These are phyloP conservation scores for Thymelicus lineola DNA, from an alignment of 2,888 invertebrate species.

Conservation along the genomic window DNA sequence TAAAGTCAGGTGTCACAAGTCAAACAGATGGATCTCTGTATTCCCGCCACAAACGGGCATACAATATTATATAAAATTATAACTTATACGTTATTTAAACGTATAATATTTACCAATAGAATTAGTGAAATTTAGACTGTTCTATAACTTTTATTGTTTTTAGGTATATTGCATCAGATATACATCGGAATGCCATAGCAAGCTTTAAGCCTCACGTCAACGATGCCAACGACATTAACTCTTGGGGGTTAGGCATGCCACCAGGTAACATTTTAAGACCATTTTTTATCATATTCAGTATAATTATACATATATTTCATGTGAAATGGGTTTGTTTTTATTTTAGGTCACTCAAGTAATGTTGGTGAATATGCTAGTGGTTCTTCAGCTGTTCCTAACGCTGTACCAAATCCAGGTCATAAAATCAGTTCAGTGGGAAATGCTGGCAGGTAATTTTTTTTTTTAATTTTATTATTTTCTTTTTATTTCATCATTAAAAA, in stretches of 20 bases:
- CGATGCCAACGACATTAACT: conserved; percentile 86
- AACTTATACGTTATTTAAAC: too few species aligned
- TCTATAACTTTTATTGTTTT: neutral
- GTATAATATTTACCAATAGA: too few species aligned
- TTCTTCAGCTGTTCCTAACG: conserved; percentile 49
- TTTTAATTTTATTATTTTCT: neutral
- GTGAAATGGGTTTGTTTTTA: neutral
- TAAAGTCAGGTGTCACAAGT: too few species aligned
- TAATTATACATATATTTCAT: neutral
- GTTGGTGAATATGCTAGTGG: conserved; percentile 65
- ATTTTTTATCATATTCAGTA: neutral
- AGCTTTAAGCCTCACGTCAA: conserved; percentile 81
- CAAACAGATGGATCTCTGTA: too few species aligned
- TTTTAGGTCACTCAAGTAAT: conserved; percentile 63
- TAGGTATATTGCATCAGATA: conserved; percentile 84
- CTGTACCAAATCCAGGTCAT: conserved; percentile 52
- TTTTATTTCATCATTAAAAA: too few species aligned
- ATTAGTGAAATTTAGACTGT: too few species aligned
- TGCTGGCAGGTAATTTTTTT: conserved; percentile 39
- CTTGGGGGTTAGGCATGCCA: conserved; percentile 86
- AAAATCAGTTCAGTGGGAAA: conserved; percentile 39
- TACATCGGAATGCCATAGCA: conserved; percentile 85
- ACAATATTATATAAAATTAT: too few species aligned
- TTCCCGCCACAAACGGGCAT: too few species aligned
- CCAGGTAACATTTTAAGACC: conserved; percentile 59